Evolutionary conservation across 2,113 vertebrate genomes (phyloP), one percentile per base, ranked within the genome.

Genomic region (Eurystomus gularis): DNA sequence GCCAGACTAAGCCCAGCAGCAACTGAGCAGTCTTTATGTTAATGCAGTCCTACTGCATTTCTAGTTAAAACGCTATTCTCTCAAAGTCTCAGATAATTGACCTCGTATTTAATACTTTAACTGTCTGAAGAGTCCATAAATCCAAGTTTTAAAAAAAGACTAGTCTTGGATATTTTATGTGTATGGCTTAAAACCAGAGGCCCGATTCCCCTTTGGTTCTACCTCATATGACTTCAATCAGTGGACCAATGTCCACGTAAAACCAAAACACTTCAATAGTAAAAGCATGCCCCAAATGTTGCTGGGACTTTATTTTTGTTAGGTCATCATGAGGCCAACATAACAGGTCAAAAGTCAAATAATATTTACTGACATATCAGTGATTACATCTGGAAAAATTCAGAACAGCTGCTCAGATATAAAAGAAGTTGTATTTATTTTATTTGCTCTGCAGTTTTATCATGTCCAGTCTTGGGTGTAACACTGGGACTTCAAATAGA

Each of bases 1-100:
- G 86, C 26, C 51, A 93, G 46, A 37, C 42, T 58, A 62, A 89
- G 83, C 62, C 86, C 91, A 92, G 79, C 52, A 96, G 87, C 73
- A 85, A 65, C 25, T 28, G 15, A 82, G 73, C 69, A 86, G 42
- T 37, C 26, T 71, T 92, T 60, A 75, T 49, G 69, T 31, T 71
- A 81, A 68, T 14, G 37, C 42, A 86, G 29, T 72, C 40, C 69
- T 64, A 23, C 76, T 79, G 64, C 51, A 78, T 52, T 81, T 86
- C 60, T 6, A 65, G 72, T 82, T 86, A 40, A 97, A 93, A 86
- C 26, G 15, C 52, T 90, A 7, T 51, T 48, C 88, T 73, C 71
- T 62, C 55, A 13, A 52, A 46, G 42, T 48, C 65, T 66, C 61
- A 61, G 65, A 61, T 82, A 92, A 90, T 0, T 91, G 61, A 81